Conservation (phyloP, 2,113 vertebrate species). For the Delphinus delphis region DNA sequence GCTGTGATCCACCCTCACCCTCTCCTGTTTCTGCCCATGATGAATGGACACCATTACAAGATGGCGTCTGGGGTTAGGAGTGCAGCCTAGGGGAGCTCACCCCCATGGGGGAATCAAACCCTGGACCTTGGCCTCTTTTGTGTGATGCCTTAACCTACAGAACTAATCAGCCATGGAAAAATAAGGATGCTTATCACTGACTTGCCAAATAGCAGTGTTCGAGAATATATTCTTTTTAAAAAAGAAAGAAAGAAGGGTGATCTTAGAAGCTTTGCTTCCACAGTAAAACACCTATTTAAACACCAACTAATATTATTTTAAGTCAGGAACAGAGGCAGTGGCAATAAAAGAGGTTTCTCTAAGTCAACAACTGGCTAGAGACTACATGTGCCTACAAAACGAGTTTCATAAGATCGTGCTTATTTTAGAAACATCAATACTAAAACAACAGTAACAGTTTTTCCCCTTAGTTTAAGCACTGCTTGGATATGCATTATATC, state of each 20-base stretch:
- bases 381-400: conserved; percentile 58
- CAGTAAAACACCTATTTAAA: conserved; percentile 59
- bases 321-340: conserved; percentile 30
- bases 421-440: conserved; percentile 72
- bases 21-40: conserved; percentile 59
- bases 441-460: conserved; percentile 60
- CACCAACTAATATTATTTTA: conserved; percentile 12
- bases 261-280: conserved; percentile 31
- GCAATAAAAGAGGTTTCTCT: conserved; percentile 60
- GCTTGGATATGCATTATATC: conserved; percentile 54
- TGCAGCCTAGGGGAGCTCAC: background rate
- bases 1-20: conserved; percentile 61
- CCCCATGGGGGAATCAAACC: conserved; percentile 38
- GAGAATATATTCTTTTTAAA: background rate
- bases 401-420: conserved; percentile 44
- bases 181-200: conserved; percentile 60
- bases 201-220: conserved; percentile 52
- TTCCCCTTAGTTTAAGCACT: conserved; percentile 66
- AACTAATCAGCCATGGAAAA: conserved; percentile 67
- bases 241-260: background rate
- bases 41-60: conserved; percentile 76
- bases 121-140: conserved; percentile 62
- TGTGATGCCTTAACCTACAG: conserved; percentile 69
- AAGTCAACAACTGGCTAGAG: conserved; percentile 62
- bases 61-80: conserved; percentile 65